Evolutionary conservation across 2,797 vertebrate species (phyloP).

Genomic region (Apogon hyalosoma): DNA sequence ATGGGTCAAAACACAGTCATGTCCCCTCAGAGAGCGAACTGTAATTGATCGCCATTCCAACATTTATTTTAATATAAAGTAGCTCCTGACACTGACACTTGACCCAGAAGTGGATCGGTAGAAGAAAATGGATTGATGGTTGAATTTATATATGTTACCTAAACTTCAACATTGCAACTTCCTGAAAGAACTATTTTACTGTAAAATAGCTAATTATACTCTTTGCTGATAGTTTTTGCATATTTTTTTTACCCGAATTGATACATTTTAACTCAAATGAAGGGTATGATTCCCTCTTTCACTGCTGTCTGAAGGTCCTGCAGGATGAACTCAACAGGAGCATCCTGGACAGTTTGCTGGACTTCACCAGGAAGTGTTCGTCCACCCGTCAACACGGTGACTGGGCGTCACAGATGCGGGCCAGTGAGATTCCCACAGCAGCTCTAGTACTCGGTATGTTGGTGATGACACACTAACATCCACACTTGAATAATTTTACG

Average conservation of each 20-base stretch:
- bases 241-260: background rate
- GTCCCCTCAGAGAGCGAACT: no score
- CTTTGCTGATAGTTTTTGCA: no score
- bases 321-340: slow-evolving; percentile 93
- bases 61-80: no score
- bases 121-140: no score
- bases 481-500: background rate
- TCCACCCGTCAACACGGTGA: slow-evolving; percentile 79
- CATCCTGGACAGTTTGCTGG: slow-evolving; percentile 89
- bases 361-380: slow-evolving; percentile 89
- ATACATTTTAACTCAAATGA: background rate
- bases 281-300: background rate
- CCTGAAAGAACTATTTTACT: no score
- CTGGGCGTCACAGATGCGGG: slow-evolving; percentile 89
- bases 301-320: slow-evolving; percentile 79
- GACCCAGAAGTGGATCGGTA: no score
- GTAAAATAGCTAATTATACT: no score
- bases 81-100: no score
- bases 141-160: no score
- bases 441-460: slow-evolving; percentile 91
- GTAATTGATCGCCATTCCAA: no score
- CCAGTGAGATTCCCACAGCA: slow-evolving; percentile 94
- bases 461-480: background rate
- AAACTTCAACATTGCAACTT: no score
- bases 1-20: no score